Base-by-base conservation (phyloP, 2,797 vertebrate genomes). In the Cyclopterus lumpus region DNA sequence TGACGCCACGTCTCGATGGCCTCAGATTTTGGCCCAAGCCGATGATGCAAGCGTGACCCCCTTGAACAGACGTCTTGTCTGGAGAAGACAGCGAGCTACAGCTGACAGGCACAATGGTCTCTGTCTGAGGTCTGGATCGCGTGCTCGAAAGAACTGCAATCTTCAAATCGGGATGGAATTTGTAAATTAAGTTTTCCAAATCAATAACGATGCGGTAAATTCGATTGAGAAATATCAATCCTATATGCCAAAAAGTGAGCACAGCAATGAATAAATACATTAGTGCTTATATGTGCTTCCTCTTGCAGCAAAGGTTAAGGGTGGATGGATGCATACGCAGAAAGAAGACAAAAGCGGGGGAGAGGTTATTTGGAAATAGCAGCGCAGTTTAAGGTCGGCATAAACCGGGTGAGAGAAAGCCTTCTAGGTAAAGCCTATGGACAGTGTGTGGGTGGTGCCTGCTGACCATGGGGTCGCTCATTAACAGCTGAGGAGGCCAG, bases 381-480 rank as follows among this genome's bases (percentile, higher is more conserved):
- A 83, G 72, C 75, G 75, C 71, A 73, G 75, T 66, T 82, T 75
- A 85, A 88, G 86, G 84, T 84, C 74, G 54, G 63, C 46, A 24
- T 49, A 71, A 86, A 77, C 78, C 73, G 69, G 65, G 70, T 36
- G 16, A 62, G 67, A 80, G 68, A 86, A 71, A 80, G 82, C 63
- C 70, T 60, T 61, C 62, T 49, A 72, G 76, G 82, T 86, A 46
- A 87, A 84, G 82, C 77, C 76, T 79, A 26, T 73, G 71, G 80
- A 75, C 73, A 64, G 85, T 77, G 86, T 76, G 87, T 92, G 90
- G 89, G 90, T 92, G 91, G 90, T 76, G 82, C 73, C 82, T 77
- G 85, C 66, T 88, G 90, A 90, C 93, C 91, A 82, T 71, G 81
- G 89, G 91, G 90, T 83, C 75, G 71, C 91, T 94, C 92, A 94